Conservation (phyloP, 2,888 invertebrate genomes). For the Perizoma flavofasciatum region DNA sequence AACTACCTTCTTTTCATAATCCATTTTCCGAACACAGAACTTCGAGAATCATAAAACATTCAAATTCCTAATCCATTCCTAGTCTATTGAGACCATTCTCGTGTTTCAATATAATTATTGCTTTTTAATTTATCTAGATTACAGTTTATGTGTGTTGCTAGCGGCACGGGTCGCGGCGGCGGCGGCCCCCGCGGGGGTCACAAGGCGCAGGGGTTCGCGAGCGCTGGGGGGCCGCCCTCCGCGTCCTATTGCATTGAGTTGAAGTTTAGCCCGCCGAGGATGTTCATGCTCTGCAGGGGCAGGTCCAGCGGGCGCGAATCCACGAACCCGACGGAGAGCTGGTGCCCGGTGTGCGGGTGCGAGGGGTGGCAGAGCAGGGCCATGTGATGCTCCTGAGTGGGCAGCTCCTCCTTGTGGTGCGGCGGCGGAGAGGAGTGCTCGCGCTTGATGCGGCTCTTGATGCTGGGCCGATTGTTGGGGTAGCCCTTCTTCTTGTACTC, state of each 20-base stretch:
- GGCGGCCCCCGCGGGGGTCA: too few species aligned
- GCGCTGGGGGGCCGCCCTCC: constrained; percentile 56
- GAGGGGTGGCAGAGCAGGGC: constrained; percentile 85
- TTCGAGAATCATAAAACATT: neutral
- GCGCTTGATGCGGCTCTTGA: constrained; percentile 89
- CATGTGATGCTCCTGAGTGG: constrained; percentile 67
- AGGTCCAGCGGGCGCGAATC: constrained; percentile 89
- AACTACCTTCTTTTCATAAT: too few species aligned
- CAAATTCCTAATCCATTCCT: neutral
- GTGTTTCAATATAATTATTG: neutral
- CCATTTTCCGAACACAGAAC: too few species aligned
- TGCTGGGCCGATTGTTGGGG: constrained; percentile 90
- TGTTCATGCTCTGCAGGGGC: constrained; percentile 86
- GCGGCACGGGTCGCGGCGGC: neutral
- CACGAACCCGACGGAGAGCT: constrained; percentile 88
- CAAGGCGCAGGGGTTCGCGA: too few species aligned
- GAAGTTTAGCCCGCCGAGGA: constrained; percentile 88
- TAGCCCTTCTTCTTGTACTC: constrained; percentile 94
- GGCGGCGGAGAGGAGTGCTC: constrained; percentile 86
- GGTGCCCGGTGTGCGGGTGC: constrained; percentile 55
- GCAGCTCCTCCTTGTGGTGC: constrained; percentile 75
- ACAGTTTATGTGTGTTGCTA: neutral
- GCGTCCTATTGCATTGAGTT: constrained; percentile 88
- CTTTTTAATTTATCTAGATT: neutral
- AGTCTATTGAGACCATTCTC: neutral